phyloP scores from a whole-genome alignment of 2,113 vertebrate genomes.

The Cathartes aura region DNA sequence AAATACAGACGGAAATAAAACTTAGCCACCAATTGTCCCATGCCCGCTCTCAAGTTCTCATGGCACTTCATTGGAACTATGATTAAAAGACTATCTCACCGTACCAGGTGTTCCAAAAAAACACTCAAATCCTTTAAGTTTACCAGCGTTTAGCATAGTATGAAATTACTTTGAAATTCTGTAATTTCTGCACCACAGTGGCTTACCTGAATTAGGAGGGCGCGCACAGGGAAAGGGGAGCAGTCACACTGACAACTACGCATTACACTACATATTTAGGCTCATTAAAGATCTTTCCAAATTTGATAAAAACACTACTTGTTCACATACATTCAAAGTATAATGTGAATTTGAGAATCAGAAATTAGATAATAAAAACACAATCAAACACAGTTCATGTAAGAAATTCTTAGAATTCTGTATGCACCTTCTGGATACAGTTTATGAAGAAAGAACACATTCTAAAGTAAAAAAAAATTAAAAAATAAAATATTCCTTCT shows the following conservation, averaged over 20 bases:
- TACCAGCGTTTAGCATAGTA: background rate
- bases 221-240: too few species aligned
- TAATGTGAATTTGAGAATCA: background rate
- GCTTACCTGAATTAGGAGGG: background rate
- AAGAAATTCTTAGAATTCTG: background rate
- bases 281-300: background rate
- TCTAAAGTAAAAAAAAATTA: background rate
- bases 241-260: background rate
- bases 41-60: background rate
- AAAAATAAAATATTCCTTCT: background rate
- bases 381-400: background rate
- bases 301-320: background rate
- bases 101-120: background rate
- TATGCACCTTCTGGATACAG: background rate
- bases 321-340: background rate
- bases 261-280: accelerated
- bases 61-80: background rate
- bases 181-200: background rate
- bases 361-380: background rate
- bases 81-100: background rate
- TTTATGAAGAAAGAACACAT: background rate
- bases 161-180: background rate
- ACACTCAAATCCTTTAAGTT: background rate
- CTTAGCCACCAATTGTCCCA: background rate
- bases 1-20: background rate